Evolutionary conservation across 2,888 invertebrate genomes (phyloP), one percentile per base, ranked within the genome.

Genomic region (Sinotaia quadrata): DNA sequence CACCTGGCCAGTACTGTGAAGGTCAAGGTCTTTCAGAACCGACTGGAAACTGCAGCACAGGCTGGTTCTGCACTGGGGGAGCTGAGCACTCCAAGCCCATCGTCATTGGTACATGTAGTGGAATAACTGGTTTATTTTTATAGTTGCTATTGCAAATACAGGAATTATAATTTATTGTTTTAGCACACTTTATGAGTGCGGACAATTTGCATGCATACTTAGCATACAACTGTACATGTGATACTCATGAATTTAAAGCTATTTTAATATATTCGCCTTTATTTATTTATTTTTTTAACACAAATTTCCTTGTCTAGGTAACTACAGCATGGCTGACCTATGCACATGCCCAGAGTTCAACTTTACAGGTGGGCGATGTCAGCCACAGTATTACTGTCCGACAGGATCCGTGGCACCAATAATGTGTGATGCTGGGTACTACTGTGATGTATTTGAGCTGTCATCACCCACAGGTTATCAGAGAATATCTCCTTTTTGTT

Each of bases 11-110:
- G 63, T 87, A 81, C 68, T 87, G 87, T 68, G 73, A 74, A n/a
- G 79, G 79, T 8, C 36, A 69, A 0, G 85, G 84, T 8, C 71
- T 80, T 8, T 68, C 69, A 27, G 34, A 67, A 12, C 81, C 80
- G 4, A 74, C 80, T 27, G 86, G 80, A 2, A 78, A 81, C 73
- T 87, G 87, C 72, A 76, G 77, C 41, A 79, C 75, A 15, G 87
- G 87, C 4, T 87, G 82, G 81, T 87, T 81, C 80, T 87, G 86
- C 73, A 78, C 82, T n/a, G 84, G 84, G 31, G 83, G 82, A 2
- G 81, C 85, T 8, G 70, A 66, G 5, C 70, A 75, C 18, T 54
- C 74, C 49, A 76, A 78, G 69, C 86, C 86, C 5, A 67, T 79
- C 4, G 77, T 82, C 12, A 36, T 77, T 21, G 85, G 85, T 85